These are phyloP conservation scores for Nipponia nippon DNA, from an alignment of 2,113 vertebrate species.

Conservation along the genomic window DNA sequence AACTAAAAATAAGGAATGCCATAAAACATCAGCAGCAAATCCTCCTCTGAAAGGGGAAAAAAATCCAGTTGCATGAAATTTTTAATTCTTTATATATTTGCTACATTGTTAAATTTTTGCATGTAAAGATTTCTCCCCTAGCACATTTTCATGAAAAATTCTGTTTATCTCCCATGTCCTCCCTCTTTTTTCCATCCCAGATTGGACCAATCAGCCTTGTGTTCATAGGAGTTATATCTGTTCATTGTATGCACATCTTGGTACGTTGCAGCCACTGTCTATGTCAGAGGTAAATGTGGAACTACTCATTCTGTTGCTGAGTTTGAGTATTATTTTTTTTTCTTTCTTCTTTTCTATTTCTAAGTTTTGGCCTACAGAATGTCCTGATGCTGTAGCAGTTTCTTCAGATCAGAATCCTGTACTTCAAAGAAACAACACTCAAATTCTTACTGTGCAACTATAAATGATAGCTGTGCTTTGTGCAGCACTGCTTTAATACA, in stretches of 20 bases:
- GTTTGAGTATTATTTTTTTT: background rate
- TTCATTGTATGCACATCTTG: conserved; percentile 90
- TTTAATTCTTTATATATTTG: background rate
- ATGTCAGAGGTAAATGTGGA: conserved; percentile 82
- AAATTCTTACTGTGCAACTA: background rate
- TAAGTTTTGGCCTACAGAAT: background rate
- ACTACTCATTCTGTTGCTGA: conserved; percentile 35
- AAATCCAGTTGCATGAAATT: background rate
- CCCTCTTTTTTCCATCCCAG: conserved; percentile 40
- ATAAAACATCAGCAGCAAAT: background rate
- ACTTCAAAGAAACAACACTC: background rate
- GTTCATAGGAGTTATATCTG: conserved; percentile 83
- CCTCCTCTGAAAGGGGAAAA: rapidly evolving
- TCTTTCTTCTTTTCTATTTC: background rate
- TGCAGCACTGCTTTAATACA: background rate
- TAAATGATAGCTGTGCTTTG: background rate
- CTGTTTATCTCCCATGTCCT: background rate
- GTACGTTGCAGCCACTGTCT: conserved; percentile 87
- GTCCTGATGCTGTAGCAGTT: background rate
- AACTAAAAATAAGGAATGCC: background rate
- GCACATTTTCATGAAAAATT: background rate
- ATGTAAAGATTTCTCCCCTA: background rate
- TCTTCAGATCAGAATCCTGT: background rate
- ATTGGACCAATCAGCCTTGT: conserved; percentile 85
- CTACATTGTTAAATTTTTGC: background rate